Conservation (phyloP, 2,113 vertebrate genomes). For the Todiramphus chloris region DNA sequence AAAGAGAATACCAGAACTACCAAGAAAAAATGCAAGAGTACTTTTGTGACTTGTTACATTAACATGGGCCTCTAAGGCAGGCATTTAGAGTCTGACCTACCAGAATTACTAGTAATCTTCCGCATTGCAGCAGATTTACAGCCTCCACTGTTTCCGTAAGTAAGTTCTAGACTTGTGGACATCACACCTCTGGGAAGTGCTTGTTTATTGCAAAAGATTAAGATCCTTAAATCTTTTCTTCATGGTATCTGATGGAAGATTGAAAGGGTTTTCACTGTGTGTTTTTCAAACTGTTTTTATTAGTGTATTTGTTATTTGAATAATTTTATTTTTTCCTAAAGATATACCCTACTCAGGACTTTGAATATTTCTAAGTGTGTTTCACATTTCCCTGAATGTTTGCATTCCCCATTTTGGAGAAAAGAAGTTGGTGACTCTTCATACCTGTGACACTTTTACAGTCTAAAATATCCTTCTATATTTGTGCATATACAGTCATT, state of each 20-base stretch:
- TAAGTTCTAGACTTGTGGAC: not conserved
- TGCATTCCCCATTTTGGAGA: not conserved
- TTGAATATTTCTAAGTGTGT: not conserved
- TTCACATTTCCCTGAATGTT: not conserved
- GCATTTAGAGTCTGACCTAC: not conserved
- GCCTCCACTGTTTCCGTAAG: fast-evolving
- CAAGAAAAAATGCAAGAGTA: not conserved
- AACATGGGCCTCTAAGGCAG: not conserved
- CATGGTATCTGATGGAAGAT: not conserved
- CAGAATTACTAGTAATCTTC: not conserved
- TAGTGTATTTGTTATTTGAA: not conserved
- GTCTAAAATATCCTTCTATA: not conserved
- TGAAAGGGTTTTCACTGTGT: not conserved
- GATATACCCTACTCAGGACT: not conserved
- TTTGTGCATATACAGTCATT: not conserved
- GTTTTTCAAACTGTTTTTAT: not conserved
- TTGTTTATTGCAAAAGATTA: not conserved
- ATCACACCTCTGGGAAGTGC: fast-evolving
- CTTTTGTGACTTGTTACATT: not conserved
- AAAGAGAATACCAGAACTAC: not conserved
- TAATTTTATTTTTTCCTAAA: not conserved
- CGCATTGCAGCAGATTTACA: not conserved
- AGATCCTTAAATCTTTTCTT: not conserved
- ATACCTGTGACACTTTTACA: not conserved
- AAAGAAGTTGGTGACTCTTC: not conserved